Evolutionary conservation across 92 coral and sea anemone genomes (phyloP), one percentile per base, ranked within the genome.

Genomic region (Bergia sp.): DNA sequence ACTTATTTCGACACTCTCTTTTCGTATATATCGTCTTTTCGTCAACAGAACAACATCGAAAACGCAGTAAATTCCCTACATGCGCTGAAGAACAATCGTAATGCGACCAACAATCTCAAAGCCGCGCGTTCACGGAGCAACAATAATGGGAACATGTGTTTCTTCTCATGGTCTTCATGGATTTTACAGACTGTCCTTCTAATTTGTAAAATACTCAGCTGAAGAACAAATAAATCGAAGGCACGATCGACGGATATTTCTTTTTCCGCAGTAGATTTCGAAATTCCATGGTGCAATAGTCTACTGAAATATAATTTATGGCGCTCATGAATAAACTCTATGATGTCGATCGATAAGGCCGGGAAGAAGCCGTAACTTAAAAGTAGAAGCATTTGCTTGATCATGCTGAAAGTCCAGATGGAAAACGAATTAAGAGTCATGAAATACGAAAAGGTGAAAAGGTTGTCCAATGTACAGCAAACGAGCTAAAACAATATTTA

Each of bases 381-480:
- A 16, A 37, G n/a, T 29, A 29, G 37, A 73, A 7, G 39, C 2
- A 61, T 21, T 61, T 23, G 29, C 7, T 5, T 61, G n/a, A 39
- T 16, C 10, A 0, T 41, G 8, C 16, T 18, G 3, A 9, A 41
- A 76, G 13, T 76, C 50, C 80, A 76, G 47, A 41, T 76, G 80
- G 80, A 76, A 76, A 76, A 76, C 80, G 18, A 18, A 76, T 76
- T 76, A 20, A 41, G 36, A 9, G 50, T 5, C 44, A 20, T 73
- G 42, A 73, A 73, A 12, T 36, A 42, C 43, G 45, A 41, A 76
- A 16, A 44, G 80, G 29, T 39, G n/a, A 76, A 4, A 42, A 42
- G 43, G 80, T 44, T 37, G 76, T 42, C 50, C 80, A 39, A 76
- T 76, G 50, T 76, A 76, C 80, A 18, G 37, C 79, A n/a, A 76